Conservation (phyloP, 2,113 vertebrate genomes). For the Rhodinocichla rosea region DNA sequence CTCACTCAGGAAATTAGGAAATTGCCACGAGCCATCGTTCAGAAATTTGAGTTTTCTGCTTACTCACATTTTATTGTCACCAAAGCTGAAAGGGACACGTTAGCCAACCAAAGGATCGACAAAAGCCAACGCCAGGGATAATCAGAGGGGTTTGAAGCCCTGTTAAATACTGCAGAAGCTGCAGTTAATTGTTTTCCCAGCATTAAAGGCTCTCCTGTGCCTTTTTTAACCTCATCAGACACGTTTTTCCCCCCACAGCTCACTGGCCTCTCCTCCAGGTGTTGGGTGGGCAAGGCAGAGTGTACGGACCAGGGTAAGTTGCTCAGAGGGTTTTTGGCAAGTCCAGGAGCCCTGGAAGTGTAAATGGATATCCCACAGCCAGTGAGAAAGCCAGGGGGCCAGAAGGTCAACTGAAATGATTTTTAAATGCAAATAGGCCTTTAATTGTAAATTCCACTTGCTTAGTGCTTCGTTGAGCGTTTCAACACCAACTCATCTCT, state of each 20-base stretch:
- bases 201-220: not conserved
- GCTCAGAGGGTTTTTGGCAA: not conserved
- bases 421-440: not conserved
- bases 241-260: not conserved
- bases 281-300: not conserved
- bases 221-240: not conserved
- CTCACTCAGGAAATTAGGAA: constrained; percentile 76
- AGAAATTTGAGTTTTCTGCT: constrained; percentile 64
- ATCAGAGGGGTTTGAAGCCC: not conserved
- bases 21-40: constrained; percentile 66
- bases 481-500: not conserved
- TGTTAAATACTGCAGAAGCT: not conserved
- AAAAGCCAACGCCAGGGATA: not conserved
- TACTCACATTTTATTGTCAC: constrained; percentile 72
- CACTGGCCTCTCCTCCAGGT: not conserved
- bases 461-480: not conserved
- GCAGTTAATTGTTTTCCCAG: not conserved
- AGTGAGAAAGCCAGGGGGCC: fast-evolving
- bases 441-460: not conserved
- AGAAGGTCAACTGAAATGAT: not conserved
- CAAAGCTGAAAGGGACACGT: constrained; percentile 53
- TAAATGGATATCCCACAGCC: fast-evolving
- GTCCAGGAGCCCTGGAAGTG: not conserved
- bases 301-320: fast-evolving
- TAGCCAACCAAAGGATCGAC: not conserved